These are phyloP conservation scores for Dromaius novaehollandiae DNA, from an alignment of 2,113 vertebrate species.

Conservation along the genomic window DNA sequence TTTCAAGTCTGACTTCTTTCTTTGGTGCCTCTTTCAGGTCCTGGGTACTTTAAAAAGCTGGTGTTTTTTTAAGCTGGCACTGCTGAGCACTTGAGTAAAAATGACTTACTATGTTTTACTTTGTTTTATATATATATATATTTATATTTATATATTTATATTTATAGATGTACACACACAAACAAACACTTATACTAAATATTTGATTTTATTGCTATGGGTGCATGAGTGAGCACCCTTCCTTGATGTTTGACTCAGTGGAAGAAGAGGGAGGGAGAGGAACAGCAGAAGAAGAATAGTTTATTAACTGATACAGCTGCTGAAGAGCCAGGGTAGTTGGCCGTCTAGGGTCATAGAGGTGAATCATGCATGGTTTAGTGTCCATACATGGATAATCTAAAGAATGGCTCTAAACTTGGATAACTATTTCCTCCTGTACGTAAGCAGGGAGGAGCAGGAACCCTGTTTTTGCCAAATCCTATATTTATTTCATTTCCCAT, in stretches of 20 bases:
- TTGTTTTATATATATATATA: not conserved
- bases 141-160: not conserved
- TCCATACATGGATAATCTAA: not conserved
- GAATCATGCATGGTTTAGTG: not conserved
- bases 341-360: not conserved
- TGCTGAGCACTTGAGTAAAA: not conserved
- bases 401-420: not conserved
- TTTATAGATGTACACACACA: not conserved
- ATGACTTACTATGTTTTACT: not conserved
- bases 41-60: not conserved
- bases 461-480: not conserved
- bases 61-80: not conserved
- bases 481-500: not conserved
- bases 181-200: not conserved
- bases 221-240: not conserved
- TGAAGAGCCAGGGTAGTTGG: not conserved
- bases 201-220: not conserved
- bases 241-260: not conserved
- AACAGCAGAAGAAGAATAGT: not conserved
- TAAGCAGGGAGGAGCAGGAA: not conserved
- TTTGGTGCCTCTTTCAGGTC: not conserved
- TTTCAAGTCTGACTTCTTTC: not conserved
- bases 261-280: not conserved
- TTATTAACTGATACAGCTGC: not conserved
- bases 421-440: not conserved